These are phyloP conservation scores for Pemphredon lugubris DNA, from an alignment of 2,888 invertebrate genomes.

Conservation along the genomic window DNA sequence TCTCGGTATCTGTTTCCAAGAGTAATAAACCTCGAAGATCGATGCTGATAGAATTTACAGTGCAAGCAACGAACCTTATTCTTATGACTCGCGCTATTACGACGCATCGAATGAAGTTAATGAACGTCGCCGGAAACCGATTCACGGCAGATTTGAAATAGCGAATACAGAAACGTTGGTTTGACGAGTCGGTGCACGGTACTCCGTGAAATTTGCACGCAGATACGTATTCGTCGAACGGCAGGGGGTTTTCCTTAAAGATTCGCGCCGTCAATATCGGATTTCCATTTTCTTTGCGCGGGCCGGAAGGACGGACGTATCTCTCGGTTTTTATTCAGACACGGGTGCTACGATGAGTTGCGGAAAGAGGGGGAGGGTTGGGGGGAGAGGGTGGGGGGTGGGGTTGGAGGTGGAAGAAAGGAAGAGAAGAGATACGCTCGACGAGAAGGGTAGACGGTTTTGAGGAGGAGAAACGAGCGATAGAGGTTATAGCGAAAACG, in stretches of 20 bases:
- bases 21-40: no score
- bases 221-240: slow-evolving; percentile 11
- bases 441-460: slow-evolving; percentile 2
- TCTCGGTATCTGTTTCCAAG: background rate
- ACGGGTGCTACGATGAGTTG: slow-evolving; percentile 23
- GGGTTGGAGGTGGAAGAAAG: background rate
- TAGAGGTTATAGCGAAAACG: slow-evolving; percentile 20
- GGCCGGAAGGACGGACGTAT: slow-evolving; percentile 27
- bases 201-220: slow-evolving; percentile 39
- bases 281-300: slow-evolving; percentile 61
- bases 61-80: no score
- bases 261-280: slow-evolving; percentile 66
- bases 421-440: slow-evolving; percentile 19
- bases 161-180: no score
- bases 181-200: slow-evolving; percentile 24
- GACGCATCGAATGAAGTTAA: no score
- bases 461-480: slow-evolving; percentile 2
- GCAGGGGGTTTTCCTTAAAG: slow-evolving; percentile 42
- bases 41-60: no score
- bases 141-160: background rate
- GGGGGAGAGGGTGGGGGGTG: background rate
- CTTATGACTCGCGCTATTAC: no score
- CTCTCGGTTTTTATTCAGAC: slow-evolving; percentile 60
- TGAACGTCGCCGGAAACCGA: background rate
- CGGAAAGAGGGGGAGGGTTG: background rate